These are phyloP conservation scores for Cepaea hortensis DNA, from an alignment of 2,888 invertebrate species.

Conservation along the genomic window DNA sequence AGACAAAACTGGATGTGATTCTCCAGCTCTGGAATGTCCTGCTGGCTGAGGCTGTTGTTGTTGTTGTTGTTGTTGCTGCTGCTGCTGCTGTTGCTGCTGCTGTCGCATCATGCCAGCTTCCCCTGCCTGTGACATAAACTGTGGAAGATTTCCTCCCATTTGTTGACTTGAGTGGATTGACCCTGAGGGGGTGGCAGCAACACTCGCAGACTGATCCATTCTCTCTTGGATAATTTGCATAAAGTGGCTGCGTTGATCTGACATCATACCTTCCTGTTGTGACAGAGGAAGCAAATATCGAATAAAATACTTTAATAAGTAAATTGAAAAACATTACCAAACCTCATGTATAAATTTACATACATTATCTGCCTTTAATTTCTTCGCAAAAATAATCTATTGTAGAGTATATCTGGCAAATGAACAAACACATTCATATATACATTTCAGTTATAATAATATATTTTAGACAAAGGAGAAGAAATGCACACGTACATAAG, in stretches of 20 bases:
- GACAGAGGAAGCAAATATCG: background rate
- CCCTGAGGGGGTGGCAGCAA: background rate
- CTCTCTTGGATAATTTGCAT: conserved; percentile 41
- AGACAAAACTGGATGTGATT: conserved; percentile 53
- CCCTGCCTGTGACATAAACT: conserved; percentile 8
- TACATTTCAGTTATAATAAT: too few relatives aligned
- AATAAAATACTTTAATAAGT: background rate
- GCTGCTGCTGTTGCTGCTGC: conserved; percentile 79
- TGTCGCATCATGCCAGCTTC: conserved; percentile 18
- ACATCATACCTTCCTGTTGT: conserved; percentile 41
- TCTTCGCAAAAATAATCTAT: too few relatives aligned
- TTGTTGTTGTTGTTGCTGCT: conserved; percentile 51
- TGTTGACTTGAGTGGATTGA: conserved; percentile 23
- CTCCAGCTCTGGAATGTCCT: conserved; percentile 50
- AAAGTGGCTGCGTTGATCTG: conserved; percentile 36
- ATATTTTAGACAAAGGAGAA: too few relatives aligned
- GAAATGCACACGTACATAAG: too few relatives aligned
- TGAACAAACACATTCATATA: too few relatives aligned
- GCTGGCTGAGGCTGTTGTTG: conserved; percentile 50
- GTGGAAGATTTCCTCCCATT: conserved; percentile 37
- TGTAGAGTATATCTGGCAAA: too few relatives aligned
- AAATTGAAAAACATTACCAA: background rate
- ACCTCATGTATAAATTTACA: too few relatives aligned
- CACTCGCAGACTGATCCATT: conserved; percentile 1
- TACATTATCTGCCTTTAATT: too few relatives aligned